Evolutionary conservation across 2,888 invertebrate genomes (phyloP), one percentile per base, ranked within the genome.

Genomic region (Trachelus stipa): DNA sequence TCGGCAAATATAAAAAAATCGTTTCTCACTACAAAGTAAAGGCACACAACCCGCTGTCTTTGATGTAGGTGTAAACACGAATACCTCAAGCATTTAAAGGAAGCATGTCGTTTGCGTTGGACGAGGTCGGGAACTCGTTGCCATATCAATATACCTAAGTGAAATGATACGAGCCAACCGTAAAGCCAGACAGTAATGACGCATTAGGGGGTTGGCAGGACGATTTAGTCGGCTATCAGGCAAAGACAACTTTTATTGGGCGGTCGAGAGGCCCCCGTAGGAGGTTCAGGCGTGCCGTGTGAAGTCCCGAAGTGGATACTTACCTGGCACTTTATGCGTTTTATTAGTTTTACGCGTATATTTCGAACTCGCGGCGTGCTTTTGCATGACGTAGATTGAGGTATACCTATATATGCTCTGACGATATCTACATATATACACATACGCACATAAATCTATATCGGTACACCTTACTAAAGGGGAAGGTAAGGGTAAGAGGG

Each of bases 61-160:
- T 56, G 9, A 56, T 56, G 23, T 56, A 56, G 56, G 56, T 56
- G 56, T 56, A 56, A 56, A 56, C 56, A 56, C 56, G 56, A 23
- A 56, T 56, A 56, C 56, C 56, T 56, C 71, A 23, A 71, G 82
- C 87, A 88, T 88, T 90, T 85, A 86, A 86, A 89, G 88, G 87
- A 87, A 87, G 87, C 85, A 82, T 84, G 85, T 85, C 84, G 86
- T 87, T 87, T 86, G 84, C 87, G 88, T 90, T 90, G 89, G 86
- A 87, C 89, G 87, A 90, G 91, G 90, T 90, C 89, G 88, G 89
- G 90, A 91, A 88, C 91, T 91, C 91, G 91, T 91, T 90, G 91
- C 91, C 91, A 91, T 91, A 91, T 91, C 91, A 91, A 91, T 91
- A 91, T 91, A 91, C 91, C 91, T 91, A 91, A 91, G 91, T 91